These are phyloP conservation scores for Sylvicola cinctus DNA, from an alignment of 2,888 invertebrate species.

Conservation along the genomic window DNA sequence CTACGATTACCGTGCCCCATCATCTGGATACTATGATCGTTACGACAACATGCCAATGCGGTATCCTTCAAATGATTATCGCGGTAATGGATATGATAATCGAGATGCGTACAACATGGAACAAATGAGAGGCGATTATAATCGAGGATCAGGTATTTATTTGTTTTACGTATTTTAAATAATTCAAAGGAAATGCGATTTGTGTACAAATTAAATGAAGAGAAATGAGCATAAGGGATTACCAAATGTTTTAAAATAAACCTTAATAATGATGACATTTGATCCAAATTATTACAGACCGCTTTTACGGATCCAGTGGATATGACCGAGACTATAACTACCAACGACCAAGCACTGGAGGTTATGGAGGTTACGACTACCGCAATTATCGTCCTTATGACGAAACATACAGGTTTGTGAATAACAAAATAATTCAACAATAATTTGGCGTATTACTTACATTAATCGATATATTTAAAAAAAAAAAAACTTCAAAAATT, in stretches of 20 bases:
- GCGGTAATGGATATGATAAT: conserved; percentile 21
- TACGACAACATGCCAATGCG: conserved; percentile 7
- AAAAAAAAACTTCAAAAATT: no score
- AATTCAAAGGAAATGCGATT: no score
- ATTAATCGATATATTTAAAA: no score
- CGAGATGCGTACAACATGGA: conserved; percentile 16
- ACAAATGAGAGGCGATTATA: conserved; percentile 13
- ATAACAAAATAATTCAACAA: no score
- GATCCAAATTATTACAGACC: conserved; percentile 17
- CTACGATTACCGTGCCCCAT: conserved; percentile 4
- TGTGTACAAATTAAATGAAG: no score
- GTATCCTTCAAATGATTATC: conserved; percentile 9
- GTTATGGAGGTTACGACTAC: conserved; percentile 17
- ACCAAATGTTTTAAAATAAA: no score
- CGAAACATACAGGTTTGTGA: conserved; percentile 22
- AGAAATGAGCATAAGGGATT: no score
- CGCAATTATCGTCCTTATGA: conserved; percentile 24
- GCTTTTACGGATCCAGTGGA: conserved; percentile 13
- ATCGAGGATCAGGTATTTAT: conserved; percentile 8
- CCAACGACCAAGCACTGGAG: no score
- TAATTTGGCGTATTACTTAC: no score
- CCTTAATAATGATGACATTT: no score
- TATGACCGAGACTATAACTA: conserved; percentile 17
- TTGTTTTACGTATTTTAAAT: not conserved
- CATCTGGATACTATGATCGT: conserved; percentile 8